A percentile compares a stretch with the other conserved stretches of the same genome.
These are phyloP conservation scores for Leptodactylus fallax DNA, from an alignment of 2,797 vertebrate genomes.

Conservation along the genomic window DNA sequence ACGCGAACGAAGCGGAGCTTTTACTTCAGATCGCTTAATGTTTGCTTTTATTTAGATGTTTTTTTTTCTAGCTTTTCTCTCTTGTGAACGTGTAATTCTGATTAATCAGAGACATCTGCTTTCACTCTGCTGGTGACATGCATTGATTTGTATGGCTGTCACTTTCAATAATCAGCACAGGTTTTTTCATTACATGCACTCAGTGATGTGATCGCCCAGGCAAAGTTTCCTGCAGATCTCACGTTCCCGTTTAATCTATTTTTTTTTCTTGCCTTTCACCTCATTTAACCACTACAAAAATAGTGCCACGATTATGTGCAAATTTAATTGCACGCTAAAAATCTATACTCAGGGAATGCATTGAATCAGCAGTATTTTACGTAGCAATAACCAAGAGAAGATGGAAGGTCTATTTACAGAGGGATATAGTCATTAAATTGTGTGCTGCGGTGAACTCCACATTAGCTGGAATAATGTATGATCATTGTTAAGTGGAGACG, in stretches of 20 bases:
- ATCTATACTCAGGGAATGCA: constrained; percentile 48
- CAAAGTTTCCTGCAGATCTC: constrained; percentile 69
- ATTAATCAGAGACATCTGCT: constrained; percentile 78
- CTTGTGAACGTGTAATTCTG: constrained; percentile 76
- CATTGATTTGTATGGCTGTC: constrained; percentile 77
- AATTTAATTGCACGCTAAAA: constrained; percentile 56
- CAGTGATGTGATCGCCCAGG: constrained; percentile 69
- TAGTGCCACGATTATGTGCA: constrained; percentile 68
- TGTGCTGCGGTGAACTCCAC: constrained; percentile 18
- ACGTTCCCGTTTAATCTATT: constrained; percentile 10
- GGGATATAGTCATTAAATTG: constrained; percentile 38
- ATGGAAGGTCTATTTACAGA: constrained; percentile 53
- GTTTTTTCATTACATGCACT: constrained; percentile 72
- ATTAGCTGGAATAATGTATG: constrained; percentile 49
- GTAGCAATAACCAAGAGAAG: not conserved
- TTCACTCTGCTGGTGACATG: constrained; percentile 73
- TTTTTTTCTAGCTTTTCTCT: constrained; percentile 49
- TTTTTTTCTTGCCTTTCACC: constrained; percentile 65
- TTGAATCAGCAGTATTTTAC: constrained; percentile 41
- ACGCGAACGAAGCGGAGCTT: constrained; percentile 35
- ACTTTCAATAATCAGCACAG: constrained; percentile 71
- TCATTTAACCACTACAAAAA: constrained; percentile 65
- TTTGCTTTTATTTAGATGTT: constrained; percentile 77
- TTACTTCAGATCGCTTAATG: constrained; percentile 56
- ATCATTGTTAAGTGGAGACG: constrained; percentile 51